A percentile compares a stretch with the other conserved stretches of the same genome.
These are phyloP conservation scores for Chroicocephalus ridibundus DNA, from an alignment of 2,113 vertebrate species.

Conservation along the genomic window DNA sequence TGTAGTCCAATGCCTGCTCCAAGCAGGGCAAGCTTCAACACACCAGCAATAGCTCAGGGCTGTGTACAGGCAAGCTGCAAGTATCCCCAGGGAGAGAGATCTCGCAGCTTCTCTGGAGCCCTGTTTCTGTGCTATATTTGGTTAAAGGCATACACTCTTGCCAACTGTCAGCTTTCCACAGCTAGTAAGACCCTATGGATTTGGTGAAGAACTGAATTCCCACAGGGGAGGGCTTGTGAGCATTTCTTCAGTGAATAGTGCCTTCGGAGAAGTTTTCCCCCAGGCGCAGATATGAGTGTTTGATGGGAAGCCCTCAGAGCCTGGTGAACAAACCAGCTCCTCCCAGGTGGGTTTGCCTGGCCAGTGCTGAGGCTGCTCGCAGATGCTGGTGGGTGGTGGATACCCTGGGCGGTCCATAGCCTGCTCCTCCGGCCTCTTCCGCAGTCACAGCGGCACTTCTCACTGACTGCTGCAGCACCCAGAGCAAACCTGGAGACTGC, in stretches of 20 bases:
- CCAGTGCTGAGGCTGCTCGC: background rate
- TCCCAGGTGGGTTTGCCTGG: background rate
- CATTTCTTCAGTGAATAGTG: background rate
- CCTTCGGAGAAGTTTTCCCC: background rate
- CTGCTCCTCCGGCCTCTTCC: background rate
- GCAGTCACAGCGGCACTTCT: rapidly evolving
- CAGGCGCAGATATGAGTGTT: background rate
- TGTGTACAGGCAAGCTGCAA: background rate
- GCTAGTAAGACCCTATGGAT: background rate
- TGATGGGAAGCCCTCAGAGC: background rate
- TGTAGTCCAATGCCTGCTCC: background rate
- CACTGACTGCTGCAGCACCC: too few relatives aligned
- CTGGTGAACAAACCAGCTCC: background rate
- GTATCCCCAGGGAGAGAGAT: background rate
- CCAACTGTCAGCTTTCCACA: background rate
- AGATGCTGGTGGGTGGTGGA: background rate
- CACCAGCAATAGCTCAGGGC: background rate
- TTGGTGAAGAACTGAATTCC: background rate
- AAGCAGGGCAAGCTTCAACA: background rate
- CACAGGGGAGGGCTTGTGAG: background rate
- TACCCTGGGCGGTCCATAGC: background rate
- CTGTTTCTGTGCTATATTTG: background rate
- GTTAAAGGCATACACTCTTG: background rate
- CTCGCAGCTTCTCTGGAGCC: background rate
- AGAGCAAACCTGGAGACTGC: background rate